phyloP scores from a whole-genome alignment of 2,888 invertebrate genomes.

The Rhagium mordax region DNA sequence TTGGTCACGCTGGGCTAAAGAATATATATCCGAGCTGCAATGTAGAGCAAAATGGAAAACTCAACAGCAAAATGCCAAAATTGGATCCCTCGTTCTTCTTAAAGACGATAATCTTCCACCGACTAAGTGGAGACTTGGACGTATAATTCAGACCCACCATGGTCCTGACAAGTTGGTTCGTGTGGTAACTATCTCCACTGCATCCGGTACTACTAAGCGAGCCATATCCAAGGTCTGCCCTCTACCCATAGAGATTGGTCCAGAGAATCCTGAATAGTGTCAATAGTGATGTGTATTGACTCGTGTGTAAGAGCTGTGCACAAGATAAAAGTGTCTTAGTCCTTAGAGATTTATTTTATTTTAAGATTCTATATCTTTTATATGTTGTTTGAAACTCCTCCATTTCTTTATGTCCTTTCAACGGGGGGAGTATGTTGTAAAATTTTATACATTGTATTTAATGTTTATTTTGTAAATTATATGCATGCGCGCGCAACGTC shows the following conservation, averaged over 20 bases:
- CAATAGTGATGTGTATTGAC: not conserved
- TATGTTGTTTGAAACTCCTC: too few relatives aligned
- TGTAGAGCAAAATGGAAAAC: conserved; percentile 43
- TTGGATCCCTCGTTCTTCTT: not conserved
- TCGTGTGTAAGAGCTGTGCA: not conserved
- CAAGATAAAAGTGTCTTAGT: too few relatives aligned
- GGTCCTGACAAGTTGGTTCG: conserved; percentile 14
- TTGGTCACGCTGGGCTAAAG: conserved; percentile 47
- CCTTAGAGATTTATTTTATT: too few relatives aligned
- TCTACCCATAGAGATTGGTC: not conserved
- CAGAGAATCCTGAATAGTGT: not conserved
- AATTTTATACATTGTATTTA: too few relatives aligned
- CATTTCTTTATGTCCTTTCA: too few relatives aligned
- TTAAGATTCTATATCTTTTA: not conserved
- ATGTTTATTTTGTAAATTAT: too few relatives aligned
- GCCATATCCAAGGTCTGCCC: conserved; percentile 17
- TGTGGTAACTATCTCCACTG: conserved; percentile 1
- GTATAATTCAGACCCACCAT: conserved; percentile 8
- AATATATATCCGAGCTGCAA: conserved; percentile 46
- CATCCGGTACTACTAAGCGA: conserved; percentile 7
- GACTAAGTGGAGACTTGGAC: conserved; percentile 16
- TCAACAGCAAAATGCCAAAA: not conserved
- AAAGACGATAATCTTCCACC: conserved; percentile 24
- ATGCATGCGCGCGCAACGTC: too few relatives aligned
- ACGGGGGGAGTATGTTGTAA: too few relatives aligned